Conservation (phyloP, 2,113 vertebrate genomes). For the Smithornis capensis region DNA sequence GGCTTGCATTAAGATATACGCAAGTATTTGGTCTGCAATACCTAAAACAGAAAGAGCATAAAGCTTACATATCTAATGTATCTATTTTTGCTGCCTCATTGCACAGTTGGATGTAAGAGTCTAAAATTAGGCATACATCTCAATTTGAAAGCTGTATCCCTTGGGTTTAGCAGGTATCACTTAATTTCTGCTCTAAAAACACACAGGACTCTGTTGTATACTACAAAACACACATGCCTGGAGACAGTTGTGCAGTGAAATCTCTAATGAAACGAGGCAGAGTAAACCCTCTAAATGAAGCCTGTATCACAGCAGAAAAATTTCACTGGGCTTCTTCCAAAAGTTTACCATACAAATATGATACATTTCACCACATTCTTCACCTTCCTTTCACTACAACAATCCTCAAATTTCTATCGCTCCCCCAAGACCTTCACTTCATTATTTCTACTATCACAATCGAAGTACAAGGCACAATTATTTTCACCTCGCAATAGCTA, state of each 20-base stretch:
- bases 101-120: not conserved
- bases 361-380: not conserved
- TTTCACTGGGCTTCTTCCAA: not conserved
- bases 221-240: not conserved
- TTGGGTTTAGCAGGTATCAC: not conserved
- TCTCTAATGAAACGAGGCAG: not conserved
- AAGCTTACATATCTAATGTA: not conserved
- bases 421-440: not conserved
- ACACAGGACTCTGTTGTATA: not conserved
- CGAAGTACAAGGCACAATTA: not conserved
- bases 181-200: not conserved
- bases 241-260: not conserved
- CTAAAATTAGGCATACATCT: not conserved
- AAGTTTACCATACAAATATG: not conserved
- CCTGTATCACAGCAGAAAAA: not conserved
- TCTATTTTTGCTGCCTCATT: constrained; percentile 17
- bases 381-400: not conserved
- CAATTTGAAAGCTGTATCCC: not conserved
- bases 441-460: not conserved
- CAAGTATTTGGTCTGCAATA: not conserved
- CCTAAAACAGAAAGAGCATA: not conserved
- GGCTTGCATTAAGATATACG: not conserved
- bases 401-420: not conserved
- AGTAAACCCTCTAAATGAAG: not conserved
- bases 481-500: not conserved